Evolutionary conservation across 2,797 vertebrate species (phyloP), one percentile per base, ranked within the genome.

Genomic region (Mallotus villosus): DNA sequence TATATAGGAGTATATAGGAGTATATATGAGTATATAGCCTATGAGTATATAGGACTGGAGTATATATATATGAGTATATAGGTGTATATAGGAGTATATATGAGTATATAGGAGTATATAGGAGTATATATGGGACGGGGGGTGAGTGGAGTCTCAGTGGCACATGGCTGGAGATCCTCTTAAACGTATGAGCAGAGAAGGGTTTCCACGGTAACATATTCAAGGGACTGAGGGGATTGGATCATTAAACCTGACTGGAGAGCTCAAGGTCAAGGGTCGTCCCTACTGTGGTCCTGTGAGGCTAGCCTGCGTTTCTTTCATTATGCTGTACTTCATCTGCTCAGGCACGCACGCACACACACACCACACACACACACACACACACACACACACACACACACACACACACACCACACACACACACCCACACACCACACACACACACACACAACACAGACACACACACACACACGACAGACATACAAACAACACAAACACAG

Each of bases 181-280:
- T 79, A 78, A 73, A 86, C 85, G 87, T 84, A 86, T 74, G 81
- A 87, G 83, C 69, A 59, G 74, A 66, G 71, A 67, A 9, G 12
- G 73, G 86, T 90, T 87, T 88, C 88, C 81, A 90, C 81, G 75
- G 86, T 79, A 88, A 91, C 88, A 82, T 87, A 86, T 88, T 87
- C 78, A 71, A 78, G 76, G 81, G 84, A 83, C 74, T n/a, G 79
- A 82, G 83, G 77, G 76, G 76, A 85, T 75, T 80, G 85, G 87
- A 85, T 92, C 89, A 91, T 92, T 91, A 91, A 89, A 68, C 84
- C 84, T 77, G 81, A 85, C 85, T 79, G 78, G 82, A 89, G 80
- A 86, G 81, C 81, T 87, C 67, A 81, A 82, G 91, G 91, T 92
- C 88, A 90, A 82, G 82, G 91, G 86, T 91, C 81, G 82, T 78